A percentile compares a stretch with the other conserved stretches of the same genome.
phyloP scores from a whole-genome alignment of 2,888 invertebrate genomes.

The Chelonus formosanus region DNA sequence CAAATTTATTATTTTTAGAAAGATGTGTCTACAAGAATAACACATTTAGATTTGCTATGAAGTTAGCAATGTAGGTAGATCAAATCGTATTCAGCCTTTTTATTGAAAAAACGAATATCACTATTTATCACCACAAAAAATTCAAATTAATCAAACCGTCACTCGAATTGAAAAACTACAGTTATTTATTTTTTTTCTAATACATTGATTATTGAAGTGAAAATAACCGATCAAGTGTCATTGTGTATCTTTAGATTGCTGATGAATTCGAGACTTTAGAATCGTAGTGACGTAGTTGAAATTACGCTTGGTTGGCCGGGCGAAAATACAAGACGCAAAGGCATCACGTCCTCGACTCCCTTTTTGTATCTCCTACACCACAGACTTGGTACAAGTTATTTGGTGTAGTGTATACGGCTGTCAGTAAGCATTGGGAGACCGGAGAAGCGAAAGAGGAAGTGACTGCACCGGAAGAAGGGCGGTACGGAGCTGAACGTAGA shows the following conservation, averaged over 20 bases:
- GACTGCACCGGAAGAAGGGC: constrained; percentile 43
- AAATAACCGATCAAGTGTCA: too few species aligned
- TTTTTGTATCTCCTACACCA: not conserved
- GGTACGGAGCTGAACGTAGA: constrained; percentile 7
- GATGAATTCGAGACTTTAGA: constrained; percentile 28
- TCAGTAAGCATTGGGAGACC: constrained; percentile 26
- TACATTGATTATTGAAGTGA: too few species aligned
- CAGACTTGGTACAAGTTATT: constrained; percentile 3
- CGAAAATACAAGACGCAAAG: constrained; percentile 18
- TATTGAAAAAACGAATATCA: too few species aligned
- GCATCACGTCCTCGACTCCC: constrained; percentile 8
- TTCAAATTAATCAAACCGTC: too few species aligned
- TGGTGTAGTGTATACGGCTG: constrained; percentile 7
- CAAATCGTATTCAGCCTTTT: too few species aligned
- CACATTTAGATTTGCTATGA: too few species aligned
- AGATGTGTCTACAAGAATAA: too few species aligned
- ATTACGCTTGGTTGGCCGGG: constrained; percentile 36
- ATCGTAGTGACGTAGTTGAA: constrained; percentile 35
- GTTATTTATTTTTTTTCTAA: too few species aligned
- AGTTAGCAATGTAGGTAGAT: too few species aligned
- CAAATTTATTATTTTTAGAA: too few species aligned
- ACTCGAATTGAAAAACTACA: too few species aligned
- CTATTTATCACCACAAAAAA: too few species aligned
- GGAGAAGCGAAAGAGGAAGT: constrained; percentile 38
- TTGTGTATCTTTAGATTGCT: constrained; percentile 1